phyloP scores from a whole-genome alignment of 2,888 invertebrate genomes.

The Mystacides longicornis region DNA sequence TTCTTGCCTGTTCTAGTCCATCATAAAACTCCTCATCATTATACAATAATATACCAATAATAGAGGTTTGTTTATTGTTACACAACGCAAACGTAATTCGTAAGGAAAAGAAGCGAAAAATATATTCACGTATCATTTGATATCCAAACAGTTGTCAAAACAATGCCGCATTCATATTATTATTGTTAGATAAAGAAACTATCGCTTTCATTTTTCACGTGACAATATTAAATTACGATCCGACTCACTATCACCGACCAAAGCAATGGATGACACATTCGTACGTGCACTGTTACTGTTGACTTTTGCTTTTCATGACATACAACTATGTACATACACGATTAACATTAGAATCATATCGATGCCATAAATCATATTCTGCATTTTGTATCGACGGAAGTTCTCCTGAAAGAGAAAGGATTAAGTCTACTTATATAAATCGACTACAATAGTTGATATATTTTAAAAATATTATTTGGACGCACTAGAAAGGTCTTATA shows the following conservation, averaged over 20 bases:
- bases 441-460: no score
- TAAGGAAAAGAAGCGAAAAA: no score
- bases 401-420: conserved; percentile 2
- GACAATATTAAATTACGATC: conserved; percentile 2
- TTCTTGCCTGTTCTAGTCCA: no score
- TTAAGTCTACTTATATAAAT: neutral
- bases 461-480: no score
- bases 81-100: no score
- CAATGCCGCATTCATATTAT: conserved; percentile 1
- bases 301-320: conserved; percentile 7
- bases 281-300: neutral
- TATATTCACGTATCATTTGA: conserved; percentile 5
- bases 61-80: no score
- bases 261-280: neutral
- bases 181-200: neutral
- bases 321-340: neutral
- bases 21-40: no score
- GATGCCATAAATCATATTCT: neutral
- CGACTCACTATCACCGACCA: neutral
- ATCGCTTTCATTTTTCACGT: conserved; percentile 19
- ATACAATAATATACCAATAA: no score
- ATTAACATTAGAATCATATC: neutral
- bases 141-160: conserved; percentile 6
- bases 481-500: no score
- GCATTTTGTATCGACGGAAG: neutral